These are phyloP conservation scores for Pteria penguin DNA, from an alignment of 2,888 invertebrate genomes.

Conservation along the genomic window DNA sequence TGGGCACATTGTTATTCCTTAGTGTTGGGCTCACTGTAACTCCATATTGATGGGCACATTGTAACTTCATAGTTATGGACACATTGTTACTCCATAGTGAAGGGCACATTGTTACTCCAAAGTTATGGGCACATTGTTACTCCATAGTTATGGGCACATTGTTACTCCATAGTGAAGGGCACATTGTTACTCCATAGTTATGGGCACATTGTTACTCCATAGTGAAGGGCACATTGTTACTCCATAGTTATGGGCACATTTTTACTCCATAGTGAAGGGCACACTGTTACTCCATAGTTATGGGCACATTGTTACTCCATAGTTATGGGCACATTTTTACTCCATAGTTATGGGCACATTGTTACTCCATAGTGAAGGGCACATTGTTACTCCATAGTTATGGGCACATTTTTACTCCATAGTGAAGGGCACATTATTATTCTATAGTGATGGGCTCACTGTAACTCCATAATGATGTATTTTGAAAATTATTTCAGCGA, in stretches of 20 bases:
- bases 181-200: not conserved
- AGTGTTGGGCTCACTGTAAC: too few relatives aligned
- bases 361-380: not conserved
- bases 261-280: not conserved
- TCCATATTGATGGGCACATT: too few relatives aligned
- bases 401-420: not conserved
- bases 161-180: too few relatives aligned
- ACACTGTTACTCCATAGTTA: not conserved
- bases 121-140: too few relatives aligned
- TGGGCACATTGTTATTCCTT: too few relatives aligned
- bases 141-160: too few relatives aligned
- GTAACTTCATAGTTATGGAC: too few relatives aligned
- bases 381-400: not conserved
- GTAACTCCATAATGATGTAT: too few relatives aligned
- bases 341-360: not conserved
- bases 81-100: too few relatives aligned
- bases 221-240: not conserved
- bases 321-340: not conserved
- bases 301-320: not conserved
- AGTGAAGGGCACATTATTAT: not conserved
- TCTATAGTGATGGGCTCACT: too few relatives aligned
- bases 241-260: not conserved
- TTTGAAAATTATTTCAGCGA: too few relatives aligned
- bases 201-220: not conserved
- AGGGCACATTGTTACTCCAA: too few relatives aligned